Evolutionary conservation across 2,113 vertebrate genomes (phyloP).

Genomic region (Ceyx margarethae): DNA sequence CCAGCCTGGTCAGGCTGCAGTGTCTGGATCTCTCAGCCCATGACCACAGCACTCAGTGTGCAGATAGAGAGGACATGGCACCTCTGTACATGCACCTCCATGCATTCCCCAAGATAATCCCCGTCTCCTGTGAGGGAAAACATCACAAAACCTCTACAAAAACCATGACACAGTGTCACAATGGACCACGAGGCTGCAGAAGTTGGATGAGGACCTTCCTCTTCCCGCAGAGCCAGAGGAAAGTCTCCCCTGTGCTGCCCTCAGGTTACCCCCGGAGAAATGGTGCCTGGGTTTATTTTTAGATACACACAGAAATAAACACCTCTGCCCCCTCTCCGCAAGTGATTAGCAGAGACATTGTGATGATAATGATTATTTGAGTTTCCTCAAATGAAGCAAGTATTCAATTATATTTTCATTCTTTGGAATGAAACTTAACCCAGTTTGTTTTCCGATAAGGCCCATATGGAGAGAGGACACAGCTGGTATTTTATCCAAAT

Average conservation of each 20-base stretch:
- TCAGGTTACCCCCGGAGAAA: neutral
- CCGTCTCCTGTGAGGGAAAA: neutral
- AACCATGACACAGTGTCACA: rapidly evolving
- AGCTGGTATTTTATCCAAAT: constrained; percentile 35
- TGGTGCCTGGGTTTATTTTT: neutral
- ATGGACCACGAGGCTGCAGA: neutral
- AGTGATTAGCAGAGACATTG: neutral
- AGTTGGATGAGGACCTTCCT: neutral
- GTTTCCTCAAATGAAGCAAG: constrained; percentile 6
- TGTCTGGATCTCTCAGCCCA: neutral
- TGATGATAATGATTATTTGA: neutral
- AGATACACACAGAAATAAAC: neutral
- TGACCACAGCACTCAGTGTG: neutral
- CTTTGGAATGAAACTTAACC: neutral
- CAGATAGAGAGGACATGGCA: neutral
- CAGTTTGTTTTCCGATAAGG: constrained; percentile 42
- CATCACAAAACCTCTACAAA: neutral
- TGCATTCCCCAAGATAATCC: neutral
- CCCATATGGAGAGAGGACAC: constrained; percentile 22
- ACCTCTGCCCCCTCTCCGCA: neutral
- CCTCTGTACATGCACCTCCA: neutral
- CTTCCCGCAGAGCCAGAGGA: neutral
- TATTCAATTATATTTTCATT: constrained; percentile 18
- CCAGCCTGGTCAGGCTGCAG: neutral
- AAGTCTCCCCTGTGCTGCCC: neutral